A percentile compares a stretch with the other conserved stretches of the same genome.
phyloP scores from a whole-genome alignment of 2,113 vertebrate genomes.

The Oryzias melastigma region DNA sequence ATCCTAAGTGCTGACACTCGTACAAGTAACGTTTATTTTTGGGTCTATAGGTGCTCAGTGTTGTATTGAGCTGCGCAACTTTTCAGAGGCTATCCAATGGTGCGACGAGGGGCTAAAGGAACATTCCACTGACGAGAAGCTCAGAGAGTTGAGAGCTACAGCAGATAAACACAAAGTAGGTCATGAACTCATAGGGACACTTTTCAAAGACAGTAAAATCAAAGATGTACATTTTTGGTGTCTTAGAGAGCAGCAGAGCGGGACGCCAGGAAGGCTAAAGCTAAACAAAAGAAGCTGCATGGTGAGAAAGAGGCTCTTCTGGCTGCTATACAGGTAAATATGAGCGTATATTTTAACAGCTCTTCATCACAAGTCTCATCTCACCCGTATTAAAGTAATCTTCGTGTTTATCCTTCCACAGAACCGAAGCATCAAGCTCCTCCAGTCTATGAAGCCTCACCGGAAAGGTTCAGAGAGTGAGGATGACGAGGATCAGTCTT shows the following conservation, averaged over 20 bases:
- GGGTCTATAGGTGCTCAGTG: conserved; percentile 86
- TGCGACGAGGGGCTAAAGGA: conserved; percentile 88
- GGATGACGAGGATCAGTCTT: conserved; percentile 56
- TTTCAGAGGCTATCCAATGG: conserved; percentile 84
- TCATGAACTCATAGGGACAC: accelerated
- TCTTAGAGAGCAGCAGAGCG: conserved; percentile 82
- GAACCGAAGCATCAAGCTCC: conserved; percentile 85
- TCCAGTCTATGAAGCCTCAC: conserved; percentile 35
- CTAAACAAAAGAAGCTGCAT: conserved; percentile 80
- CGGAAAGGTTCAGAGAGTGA: conserved; percentile 62
- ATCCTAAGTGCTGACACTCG: too few relatives aligned
- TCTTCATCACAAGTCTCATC: too few relatives aligned
- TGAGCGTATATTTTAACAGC: not conserved
- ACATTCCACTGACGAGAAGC: conserved; percentile 84
- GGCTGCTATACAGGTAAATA: conserved; percentile 82
- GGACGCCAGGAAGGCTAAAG: conserved; percentile 85
- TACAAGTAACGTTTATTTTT: not conserved
- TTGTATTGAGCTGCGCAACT: conserved; percentile 84
- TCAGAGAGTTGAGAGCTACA: conserved; percentile 82
- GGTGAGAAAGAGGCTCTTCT: conserved; percentile 77
- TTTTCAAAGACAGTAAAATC: not conserved
- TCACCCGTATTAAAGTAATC: not conserved
- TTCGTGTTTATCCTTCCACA: conserved; percentile 40
- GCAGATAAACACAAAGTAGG: conserved; percentile 88
- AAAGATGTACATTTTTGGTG: not conserved